Evolutionary conservation across 2,113 vertebrate genomes (phyloP), one percentile per base, ranked within the genome.

Genomic region (Marcusenius ussheri): DNA sequence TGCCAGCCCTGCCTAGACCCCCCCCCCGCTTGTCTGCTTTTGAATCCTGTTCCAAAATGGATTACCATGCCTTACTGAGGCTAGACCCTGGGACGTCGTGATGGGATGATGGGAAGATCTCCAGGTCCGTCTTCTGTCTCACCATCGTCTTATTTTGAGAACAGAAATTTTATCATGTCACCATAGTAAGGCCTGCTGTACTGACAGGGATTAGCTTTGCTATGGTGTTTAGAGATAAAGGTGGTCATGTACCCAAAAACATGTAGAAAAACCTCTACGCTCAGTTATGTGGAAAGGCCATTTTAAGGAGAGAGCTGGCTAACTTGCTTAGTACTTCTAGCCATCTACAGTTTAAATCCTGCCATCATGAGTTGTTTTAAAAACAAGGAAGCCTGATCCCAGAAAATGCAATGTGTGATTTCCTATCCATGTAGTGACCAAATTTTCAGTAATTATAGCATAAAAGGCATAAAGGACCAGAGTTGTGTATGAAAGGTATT

Each of bases 1-100:
- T 47, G 95, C 90, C 0, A 93, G 96, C 35, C 92, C 90, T 4
- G 95, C 97, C 87, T 98, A 96, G 92, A 51, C 50, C 50, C 50
- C 13, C 49, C 17, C 35, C 39, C 15, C 21, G 0, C 11, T 11
- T 35, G 70, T 66, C 58, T 66, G 53, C 53, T 56, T 19, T 56
- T 21, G 19, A 58, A 21, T 58, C 53, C 8, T 27, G 62, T 70
- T 70, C 8, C 62, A 70, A 31, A 27, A 27, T 2, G 62, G 62
- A 31, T 3, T 24, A 24, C 21, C 51, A 1, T 83, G 46, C 80
- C 35, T 89, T 66, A 66, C 9, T 19, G 39, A 42, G 27, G 8
- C 45, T n/a, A 24, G 24, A 46, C 83, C 49, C 10, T 11, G 9
- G 19, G 9, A 49, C 35, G 13, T 7, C 42, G 35, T 80, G 31